A percentile compares a stretch with the other conserved stretches of the same genome.
Evolutionary conservation across 2,797 vertebrate genomes (phyloP).

Genomic region (Rhinogobio ventralis): DNA sequence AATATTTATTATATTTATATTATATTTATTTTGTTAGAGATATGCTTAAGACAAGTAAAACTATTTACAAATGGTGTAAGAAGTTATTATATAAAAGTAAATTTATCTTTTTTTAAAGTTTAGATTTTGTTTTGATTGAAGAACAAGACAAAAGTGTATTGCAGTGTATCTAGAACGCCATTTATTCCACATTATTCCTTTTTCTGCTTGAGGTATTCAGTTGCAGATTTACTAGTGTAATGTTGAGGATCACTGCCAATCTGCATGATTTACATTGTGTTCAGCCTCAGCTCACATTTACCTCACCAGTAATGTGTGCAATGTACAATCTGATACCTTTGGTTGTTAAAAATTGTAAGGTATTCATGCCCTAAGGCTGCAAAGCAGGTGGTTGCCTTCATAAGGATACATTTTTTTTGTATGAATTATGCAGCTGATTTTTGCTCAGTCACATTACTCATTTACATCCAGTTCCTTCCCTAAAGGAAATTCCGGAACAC

Average conservation of each 20-base stretch:
- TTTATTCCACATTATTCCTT: background rate
- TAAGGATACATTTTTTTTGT: background rate
- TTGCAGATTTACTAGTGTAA: conserved; percentile 34
- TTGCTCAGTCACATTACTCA: conserved; percentile 5
- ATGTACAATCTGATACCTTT: background rate
- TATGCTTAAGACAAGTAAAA: background rate
- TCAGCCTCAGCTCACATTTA: background rate
- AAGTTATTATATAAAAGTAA: background rate
- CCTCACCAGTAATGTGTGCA: conserved; percentile 12
- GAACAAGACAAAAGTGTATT: background rate
- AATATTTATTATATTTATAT: background rate
- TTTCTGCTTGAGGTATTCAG: background rate
- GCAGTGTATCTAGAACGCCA: background rate
- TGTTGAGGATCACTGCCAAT: conserved; percentile 9
- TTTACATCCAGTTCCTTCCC: background rate
- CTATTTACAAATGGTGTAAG: background rate
- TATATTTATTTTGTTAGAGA: no score
- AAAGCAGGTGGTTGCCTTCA: background rate
- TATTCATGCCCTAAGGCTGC: background rate
- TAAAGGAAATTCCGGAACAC: background rate
- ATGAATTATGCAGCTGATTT: background rate
- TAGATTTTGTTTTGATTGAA: background rate
- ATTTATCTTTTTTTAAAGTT: background rate
- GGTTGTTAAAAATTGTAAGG: background rate
- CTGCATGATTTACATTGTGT: conserved; percentile 13